Evolutionary conservation across 2,797 vertebrate species (phyloP).

Genomic region (Diplodus sargus): DNA sequence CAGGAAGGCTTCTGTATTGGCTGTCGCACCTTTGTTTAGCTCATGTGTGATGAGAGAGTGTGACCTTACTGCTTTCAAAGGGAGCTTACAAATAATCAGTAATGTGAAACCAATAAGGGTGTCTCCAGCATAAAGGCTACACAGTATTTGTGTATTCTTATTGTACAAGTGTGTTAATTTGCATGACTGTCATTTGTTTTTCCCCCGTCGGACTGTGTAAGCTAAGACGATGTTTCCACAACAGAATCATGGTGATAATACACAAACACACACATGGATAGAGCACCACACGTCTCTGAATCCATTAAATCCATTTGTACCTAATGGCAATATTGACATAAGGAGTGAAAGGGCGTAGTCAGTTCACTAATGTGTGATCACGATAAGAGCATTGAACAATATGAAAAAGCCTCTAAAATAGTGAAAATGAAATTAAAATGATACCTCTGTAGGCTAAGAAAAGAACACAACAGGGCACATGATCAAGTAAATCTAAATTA

Average conservation of each 20-base stretch:
- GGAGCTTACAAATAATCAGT: constrained; percentile 26
- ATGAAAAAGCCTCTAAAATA: background rate
- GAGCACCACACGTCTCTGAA: background rate
- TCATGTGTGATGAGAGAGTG: background rate
- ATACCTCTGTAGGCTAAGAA: background rate
- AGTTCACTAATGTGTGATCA: background rate
- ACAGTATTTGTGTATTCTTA: background rate
- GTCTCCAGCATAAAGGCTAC: background rate
- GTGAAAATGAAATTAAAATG: background rate
- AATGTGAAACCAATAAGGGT: constrained; percentile 27
- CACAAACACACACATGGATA: background rate
- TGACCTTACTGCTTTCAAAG: constrained; percentile 29
- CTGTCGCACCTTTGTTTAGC: constrained; percentile 1
- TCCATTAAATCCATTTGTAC: background rate
- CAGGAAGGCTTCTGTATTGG: background rate
- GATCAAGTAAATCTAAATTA: background rate
- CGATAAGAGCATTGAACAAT: background rate
- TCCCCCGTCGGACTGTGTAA: constrained; percentile 3
- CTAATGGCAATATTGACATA: background rate
- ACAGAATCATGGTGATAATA: constrained; percentile 45
- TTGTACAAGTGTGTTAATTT: constrained; percentile 5
- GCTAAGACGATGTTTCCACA: constrained; percentile 66
- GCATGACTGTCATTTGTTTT: constrained; percentile 45
- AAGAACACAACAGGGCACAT: background rate
- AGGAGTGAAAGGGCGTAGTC: background rate